phyloP scores from a whole-genome alignment of 2,888 invertebrate species.

The Adineta ricciae region DNA sequence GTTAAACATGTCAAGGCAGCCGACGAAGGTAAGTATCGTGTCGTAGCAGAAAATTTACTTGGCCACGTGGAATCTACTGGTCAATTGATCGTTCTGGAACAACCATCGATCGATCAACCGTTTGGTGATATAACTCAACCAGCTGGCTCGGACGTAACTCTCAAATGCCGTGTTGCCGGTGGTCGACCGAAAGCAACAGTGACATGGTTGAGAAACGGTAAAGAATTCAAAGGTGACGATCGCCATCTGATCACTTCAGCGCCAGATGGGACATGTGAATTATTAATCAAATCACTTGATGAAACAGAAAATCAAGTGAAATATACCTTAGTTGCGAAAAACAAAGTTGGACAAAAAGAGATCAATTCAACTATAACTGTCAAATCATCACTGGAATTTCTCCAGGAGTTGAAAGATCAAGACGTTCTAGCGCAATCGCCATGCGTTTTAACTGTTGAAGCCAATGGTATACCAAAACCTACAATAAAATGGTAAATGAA shows the following conservation, averaged over 20 bases:
- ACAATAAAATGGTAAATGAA: slow-evolving; percentile 65
- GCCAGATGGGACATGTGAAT: background rate
- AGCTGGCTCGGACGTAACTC: background rate
- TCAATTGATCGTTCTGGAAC: slow-evolving; percentile 31
- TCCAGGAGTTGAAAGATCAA: slow-evolving; percentile 29
- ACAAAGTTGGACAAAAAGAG: slow-evolving; percentile 21
- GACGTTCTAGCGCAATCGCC: slow-evolving; percentile 38
- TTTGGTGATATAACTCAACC: background rate
- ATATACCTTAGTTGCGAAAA: slow-evolving; percentile 25
- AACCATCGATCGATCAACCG: slow-evolving; percentile 20
- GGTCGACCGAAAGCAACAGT: slow-evolving; percentile 16
- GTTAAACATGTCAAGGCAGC: slow-evolving; percentile 20
- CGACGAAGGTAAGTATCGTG: slow-evolving; percentile 13
- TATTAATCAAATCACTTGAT: slow-evolving; percentile 3
- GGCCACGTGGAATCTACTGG: background rate
- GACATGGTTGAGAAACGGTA: slow-evolving; percentile 28
- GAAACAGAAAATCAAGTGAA: background rate
- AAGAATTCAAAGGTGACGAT: slow-evolving; percentile 17
- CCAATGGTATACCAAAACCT: slow-evolving; percentile 76
- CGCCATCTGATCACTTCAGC: background rate
- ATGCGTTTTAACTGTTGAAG: slow-evolving; percentile 53
- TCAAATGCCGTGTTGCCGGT: background rate
- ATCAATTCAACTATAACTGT: background rate
- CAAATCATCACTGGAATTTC: slow-evolving; percentile 28
- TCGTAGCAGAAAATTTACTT: slow-evolving; percentile 21